Evolutionary conservation across 2,113 vertebrate species (phyloP).

Genomic region (Brachyistius frenatus): DNA sequence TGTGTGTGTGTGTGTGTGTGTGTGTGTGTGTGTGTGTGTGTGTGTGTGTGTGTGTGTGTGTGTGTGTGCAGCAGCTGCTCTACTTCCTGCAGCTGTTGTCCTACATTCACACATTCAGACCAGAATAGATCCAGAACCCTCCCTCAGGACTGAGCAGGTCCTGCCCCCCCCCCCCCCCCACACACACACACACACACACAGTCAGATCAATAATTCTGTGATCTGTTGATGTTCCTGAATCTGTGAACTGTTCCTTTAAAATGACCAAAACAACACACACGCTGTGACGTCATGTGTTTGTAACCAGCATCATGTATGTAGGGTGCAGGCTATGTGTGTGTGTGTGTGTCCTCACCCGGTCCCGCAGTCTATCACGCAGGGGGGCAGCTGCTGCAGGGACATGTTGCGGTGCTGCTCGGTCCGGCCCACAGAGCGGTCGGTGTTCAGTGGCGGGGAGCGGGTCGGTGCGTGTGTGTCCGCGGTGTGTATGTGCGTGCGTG

Average conservation of each 20-base stretch:
- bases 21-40: no score
- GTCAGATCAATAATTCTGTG: background rate
- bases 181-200: constrained; percentile 1
- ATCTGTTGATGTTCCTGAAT: no score
- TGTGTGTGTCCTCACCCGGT: constrained; percentile 86
- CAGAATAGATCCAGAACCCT: no score
- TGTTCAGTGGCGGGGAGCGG: background rate
- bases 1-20: no score
- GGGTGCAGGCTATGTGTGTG: background rate
- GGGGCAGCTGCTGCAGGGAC: constrained; percentile 91
- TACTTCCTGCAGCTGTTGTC: constrained; percentile 31
- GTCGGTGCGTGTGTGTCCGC: background rate
- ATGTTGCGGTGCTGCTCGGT: constrained; percentile 76
- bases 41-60: no score
- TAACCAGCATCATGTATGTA: no score
- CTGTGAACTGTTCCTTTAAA: constrained; percentile 13
- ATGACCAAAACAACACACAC: background rate
- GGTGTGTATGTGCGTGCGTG: no score
- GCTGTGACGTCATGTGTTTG: constrained; percentile 22
- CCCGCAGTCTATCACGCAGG: constrained; percentile 95
- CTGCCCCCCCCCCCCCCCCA: no score
- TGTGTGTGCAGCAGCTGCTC: constrained; percentile 6
- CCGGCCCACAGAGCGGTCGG: constrained; percentile 7
- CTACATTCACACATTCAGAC: constrained; percentile 18
- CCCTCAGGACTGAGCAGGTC: no score